phyloP scores from a whole-genome alignment of 1,140 invertebrate species.

The Brachionus calyciflorus region DNA sequence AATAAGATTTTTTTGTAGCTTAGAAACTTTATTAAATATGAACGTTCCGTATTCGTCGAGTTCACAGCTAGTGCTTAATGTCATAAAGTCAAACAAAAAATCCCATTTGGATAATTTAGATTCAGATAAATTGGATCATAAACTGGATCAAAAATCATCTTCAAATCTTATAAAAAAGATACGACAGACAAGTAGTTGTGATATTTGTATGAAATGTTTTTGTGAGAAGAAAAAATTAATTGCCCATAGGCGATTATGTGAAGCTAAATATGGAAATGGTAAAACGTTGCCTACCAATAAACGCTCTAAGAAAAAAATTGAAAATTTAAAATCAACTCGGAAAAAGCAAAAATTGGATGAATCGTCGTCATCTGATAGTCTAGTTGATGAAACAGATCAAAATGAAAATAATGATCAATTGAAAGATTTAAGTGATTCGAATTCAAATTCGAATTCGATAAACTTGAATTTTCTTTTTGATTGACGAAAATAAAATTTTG shows the following conservation, averaged over 20 bases:
- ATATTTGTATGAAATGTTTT: conserved; percentile 45
- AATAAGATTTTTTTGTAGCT: conserved; percentile 3
- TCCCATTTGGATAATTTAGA: background rate
- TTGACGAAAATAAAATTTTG: background rate
- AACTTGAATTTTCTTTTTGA: conserved; percentile 29
- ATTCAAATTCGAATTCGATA: conserved; percentile 12
- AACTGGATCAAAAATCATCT: background rate
- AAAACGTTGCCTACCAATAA: background rate
- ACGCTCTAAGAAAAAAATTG: background rate
- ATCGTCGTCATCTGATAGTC: background rate
- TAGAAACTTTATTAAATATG: conserved; percentile 20
- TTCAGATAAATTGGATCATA: too few species aligned
- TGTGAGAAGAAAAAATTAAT: conserved; percentile 24
- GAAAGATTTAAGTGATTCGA: background rate
- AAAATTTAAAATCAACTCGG: background rate
- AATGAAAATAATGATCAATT: background rate
- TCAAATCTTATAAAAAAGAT: background rate
- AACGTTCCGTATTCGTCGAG: background rate
- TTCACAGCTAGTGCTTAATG: conserved; percentile 3
- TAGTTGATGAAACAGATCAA: background rate
- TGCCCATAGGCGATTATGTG: conserved; percentile 10
- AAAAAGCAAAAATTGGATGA: conserved; percentile 8
- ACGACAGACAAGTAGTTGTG: conserved; percentile 27
- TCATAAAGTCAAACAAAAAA: background rate
- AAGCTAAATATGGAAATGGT: background rate